phyloP scores from a whole-genome alignment of 2,888 invertebrate genomes.

The Dicyrtoma fusca region DNA sequence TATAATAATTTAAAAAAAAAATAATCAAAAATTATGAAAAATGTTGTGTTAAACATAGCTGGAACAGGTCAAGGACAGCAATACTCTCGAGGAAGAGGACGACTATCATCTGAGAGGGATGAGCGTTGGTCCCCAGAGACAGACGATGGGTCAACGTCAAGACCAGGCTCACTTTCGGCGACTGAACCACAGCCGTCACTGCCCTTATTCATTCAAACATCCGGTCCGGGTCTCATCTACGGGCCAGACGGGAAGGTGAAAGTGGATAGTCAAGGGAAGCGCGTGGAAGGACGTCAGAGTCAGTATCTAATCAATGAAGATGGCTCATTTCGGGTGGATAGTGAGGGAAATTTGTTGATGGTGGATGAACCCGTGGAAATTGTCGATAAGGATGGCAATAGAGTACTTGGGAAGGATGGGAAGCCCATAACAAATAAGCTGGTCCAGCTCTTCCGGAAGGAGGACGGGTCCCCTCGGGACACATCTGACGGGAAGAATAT shows the following conservation, averaged over 20 bases:
- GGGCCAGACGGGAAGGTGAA: slow-evolving; percentile 16
- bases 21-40: too few relatives aligned
- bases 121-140: too few relatives aligned
- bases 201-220: too few relatives aligned
- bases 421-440: slow-evolving; percentile 3
- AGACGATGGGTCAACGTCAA: too few relatives aligned
- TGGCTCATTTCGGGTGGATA: background rate
- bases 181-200: too few relatives aligned
- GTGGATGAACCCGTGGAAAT: background rate
- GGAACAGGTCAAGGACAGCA: too few relatives aligned
- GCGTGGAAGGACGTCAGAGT: background rate
- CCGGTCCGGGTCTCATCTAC: too few relatives aligned
- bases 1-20: too few relatives aligned
- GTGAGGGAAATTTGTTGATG: background rate
- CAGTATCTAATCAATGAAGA: background rate
- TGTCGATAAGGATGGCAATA: background rate
- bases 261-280: slow-evolving; percentile 3
- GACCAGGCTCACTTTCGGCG: too few relatives aligned
- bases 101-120: too few relatives aligned
- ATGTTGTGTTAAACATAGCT: too few relatives aligned
- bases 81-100: too few relatives aligned
- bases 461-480: background rate
- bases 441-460: background rate
- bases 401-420: slow-evolving; percentile 17
- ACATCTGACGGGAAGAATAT: slow-evolving; percentile 3